Evolutionary conservation across 2,113 vertebrate species (phyloP).

Genomic region (Syngnathus floridae): DNA sequence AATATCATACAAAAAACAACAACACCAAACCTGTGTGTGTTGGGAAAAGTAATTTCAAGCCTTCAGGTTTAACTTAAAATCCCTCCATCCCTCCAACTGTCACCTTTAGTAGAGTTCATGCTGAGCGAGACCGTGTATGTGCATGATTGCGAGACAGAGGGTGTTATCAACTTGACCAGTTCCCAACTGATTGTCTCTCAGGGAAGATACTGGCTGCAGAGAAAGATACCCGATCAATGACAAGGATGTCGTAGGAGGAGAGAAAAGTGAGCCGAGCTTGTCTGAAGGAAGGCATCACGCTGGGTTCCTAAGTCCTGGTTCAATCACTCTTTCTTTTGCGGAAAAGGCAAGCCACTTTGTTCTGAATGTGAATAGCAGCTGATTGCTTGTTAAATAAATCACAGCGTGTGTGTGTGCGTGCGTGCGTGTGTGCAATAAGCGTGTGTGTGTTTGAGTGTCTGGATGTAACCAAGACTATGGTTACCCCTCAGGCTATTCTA

Average conservation of each 20-base stretch:
- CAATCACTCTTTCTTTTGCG: slow-evolving; percentile 31
- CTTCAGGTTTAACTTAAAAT: too few species aligned
- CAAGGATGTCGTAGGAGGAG: slow-evolving; percentile 24
- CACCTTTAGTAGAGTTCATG: slow-evolving; percentile 18
- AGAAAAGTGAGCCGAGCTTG: slow-evolving; percentile 42
- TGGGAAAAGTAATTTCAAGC: too few species aligned
- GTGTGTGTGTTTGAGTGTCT: background rate
- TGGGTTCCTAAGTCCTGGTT: slow-evolving; percentile 34
- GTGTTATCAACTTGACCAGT: slow-evolving; percentile 41
- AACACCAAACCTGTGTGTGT: too few species aligned
- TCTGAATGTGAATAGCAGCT: slow-evolving; percentile 51
- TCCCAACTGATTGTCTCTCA: slow-evolving; percentile 28
- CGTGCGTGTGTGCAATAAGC: background rate
- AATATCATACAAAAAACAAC: too few species aligned
- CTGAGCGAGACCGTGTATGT: slow-evolving; percentile 17
- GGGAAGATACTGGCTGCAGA: slow-evolving; percentile 4
- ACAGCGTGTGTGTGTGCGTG: background rate
- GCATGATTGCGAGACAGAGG: slow-evolving; percentile 36
- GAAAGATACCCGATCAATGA: slow-evolving; percentile 35
- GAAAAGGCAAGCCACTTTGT: slow-evolving; percentile 25
- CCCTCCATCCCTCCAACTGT: background rate
- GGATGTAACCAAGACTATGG: slow-evolving; percentile 45
- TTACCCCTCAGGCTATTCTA: slow-evolving; percentile 38
- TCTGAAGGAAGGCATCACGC: slow-evolving; percentile 26
- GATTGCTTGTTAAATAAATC: slow-evolving; percentile 54